These are phyloP conservation scores for Seriola aureovittata DNA, from an alignment of 2,113 vertebrate genomes.

Conservation along the genomic window DNA sequence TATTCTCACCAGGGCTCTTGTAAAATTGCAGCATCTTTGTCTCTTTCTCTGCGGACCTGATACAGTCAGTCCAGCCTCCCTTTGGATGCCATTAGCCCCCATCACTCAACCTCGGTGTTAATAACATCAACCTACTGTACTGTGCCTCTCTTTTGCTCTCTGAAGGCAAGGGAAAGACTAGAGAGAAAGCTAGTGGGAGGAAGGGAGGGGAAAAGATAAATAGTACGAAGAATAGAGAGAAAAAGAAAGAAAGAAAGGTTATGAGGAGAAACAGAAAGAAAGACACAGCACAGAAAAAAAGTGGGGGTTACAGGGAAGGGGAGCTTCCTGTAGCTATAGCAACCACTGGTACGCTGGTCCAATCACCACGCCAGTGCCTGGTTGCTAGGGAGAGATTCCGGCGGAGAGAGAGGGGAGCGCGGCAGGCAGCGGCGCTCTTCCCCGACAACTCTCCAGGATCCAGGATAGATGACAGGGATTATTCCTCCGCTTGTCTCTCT, in stretches of 20 bases:
- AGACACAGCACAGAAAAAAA: slow-evolving; percentile 45
- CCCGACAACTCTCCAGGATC: slow-evolving; percentile 62
- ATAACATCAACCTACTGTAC: slow-evolving; percentile 47
- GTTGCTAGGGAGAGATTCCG: slow-evolving; percentile 87
- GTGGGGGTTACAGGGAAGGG: slow-evolving; percentile 72
- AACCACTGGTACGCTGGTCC: slow-evolving; percentile 82
- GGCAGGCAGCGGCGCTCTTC: slow-evolving; percentile 63
- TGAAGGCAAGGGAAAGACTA: slow-evolving; percentile 10
- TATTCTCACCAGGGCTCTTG: slow-evolving; percentile 43
- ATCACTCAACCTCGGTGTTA: slow-evolving; percentile 57
- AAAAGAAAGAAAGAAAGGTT: slow-evolving; percentile 55
- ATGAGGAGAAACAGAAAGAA: slow-evolving; percentile 55
- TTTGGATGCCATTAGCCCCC: slow-evolving; percentile 60
- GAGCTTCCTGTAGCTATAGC: slow-evolving; percentile 87
- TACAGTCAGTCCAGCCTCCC: slow-evolving; percentile 44
- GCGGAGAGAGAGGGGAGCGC: slow-evolving; percentile 66
- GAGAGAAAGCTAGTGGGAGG: not conserved
- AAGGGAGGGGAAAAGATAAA: slow-evolving; percentile 27
- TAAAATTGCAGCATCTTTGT: slow-evolving; percentile 50
- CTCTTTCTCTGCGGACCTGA: slow-evolving; percentile 55
- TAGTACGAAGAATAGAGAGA: slow-evolving; percentile 13
- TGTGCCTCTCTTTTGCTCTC: not conserved
- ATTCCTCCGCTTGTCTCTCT: slow-evolving; percentile 49
- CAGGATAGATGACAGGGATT: slow-evolving; percentile 68
- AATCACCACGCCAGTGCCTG: slow-evolving; percentile 82